Percentiles rank a stretch among this genome's conserved stretches.
Evolutionary conservation across 2,797 vertebrate species (phyloP).

Genomic region (Rhinatrema bivittatum): DNA sequence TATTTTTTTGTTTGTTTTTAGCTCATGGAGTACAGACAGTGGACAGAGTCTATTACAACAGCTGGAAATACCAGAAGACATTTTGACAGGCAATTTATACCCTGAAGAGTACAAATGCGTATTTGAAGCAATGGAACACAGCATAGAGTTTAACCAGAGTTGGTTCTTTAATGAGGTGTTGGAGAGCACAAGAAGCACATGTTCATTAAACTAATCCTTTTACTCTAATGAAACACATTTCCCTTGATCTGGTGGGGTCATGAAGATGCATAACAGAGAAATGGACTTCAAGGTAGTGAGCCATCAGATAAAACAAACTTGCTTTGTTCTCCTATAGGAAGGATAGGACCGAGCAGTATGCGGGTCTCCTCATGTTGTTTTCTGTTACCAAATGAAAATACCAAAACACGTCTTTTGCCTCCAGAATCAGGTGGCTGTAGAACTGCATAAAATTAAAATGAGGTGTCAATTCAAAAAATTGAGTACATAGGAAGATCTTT

Average conservation of each 20-base stretch:
- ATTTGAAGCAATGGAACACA: slow-evolving; percentile 75
- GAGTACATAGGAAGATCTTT: no score
- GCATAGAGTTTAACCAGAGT: slow-evolving; percentile 61
- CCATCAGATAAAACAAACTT: slow-evolving; percentile 6
- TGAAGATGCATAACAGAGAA: slow-evolving; percentile 14
- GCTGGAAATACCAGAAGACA: slow-evolving; percentile 50
- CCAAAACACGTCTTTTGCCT: no score
- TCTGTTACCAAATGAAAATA: no score
- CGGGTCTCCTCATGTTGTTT: no score
- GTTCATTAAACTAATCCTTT: slow-evolving; percentile 13
- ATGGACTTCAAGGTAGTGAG: slow-evolving; percentile 8
- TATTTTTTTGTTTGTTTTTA: slow-evolving; percentile 39
- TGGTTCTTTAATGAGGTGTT: slow-evolving; percentile 74
- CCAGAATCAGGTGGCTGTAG: no score
- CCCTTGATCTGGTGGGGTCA: slow-evolving; percentile 30
- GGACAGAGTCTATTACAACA: slow-evolving; percentile 51
- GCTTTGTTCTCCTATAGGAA: slow-evolving; percentile 13
- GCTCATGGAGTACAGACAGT: slow-evolving; percentile 72
- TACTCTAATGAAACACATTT: slow-evolving; percentile 6
- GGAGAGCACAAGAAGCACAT: slow-evolving; percentile 44
- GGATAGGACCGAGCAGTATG: no score
- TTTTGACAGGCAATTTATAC: slow-evolving; percentile 53
- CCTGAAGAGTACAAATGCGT: slow-evolving; percentile 76
- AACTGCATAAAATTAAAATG: no score
- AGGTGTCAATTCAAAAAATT: no score